phyloP scores from a whole-genome alignment of 2,888 invertebrate genomes.

The Hyalella azteca region DNA sequence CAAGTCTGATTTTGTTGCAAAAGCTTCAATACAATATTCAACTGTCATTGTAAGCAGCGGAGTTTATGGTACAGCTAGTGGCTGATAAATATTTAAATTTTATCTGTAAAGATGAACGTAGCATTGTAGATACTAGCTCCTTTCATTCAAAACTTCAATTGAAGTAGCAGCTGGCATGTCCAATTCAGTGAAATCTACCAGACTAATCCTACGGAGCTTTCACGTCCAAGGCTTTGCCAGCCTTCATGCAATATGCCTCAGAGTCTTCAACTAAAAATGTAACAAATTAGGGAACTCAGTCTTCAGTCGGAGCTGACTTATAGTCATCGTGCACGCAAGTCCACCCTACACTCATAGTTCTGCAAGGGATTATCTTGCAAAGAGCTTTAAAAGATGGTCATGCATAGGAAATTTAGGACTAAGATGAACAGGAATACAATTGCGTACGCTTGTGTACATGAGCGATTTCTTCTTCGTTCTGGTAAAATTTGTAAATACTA shows the following conservation, averaged over 20 bases:
- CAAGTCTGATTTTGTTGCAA: too few species aligned
- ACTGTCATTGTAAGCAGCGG: too few species aligned
- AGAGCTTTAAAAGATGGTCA: constrained; percentile 25
- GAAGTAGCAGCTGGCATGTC: too few species aligned
- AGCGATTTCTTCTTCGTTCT: neutral
- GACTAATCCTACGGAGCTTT: too few species aligned
- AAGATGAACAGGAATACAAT: constrained; percentile 14
- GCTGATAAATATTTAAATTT: too few species aligned
- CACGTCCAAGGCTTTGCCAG: neutral
- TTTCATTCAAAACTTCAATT: too few species aligned
- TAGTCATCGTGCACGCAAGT: constrained; percentile 14
- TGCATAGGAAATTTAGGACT: constrained; percentile 30
- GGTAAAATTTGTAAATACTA: neutral
- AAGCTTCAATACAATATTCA: too few species aligned
- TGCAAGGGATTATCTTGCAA: constrained; percentile 5
- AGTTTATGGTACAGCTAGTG: too few species aligned
- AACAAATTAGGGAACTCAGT: constrained; percentile 34
- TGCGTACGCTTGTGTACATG: neutral
- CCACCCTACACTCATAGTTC: constrained; percentile 7
- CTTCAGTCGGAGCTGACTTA: constrained; percentile 23
- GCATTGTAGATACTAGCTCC: too few species aligned
- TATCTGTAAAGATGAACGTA: too few species aligned
- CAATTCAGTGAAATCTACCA: too few species aligned
- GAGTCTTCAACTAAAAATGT: constrained; percentile 30
- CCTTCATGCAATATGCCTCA: neutral